A percentile compares a stretch with the other conserved stretches of the same genome.
Conservation (phyloP, 2,113 vertebrate genomes). For the Cinclus cinclus region DNA sequence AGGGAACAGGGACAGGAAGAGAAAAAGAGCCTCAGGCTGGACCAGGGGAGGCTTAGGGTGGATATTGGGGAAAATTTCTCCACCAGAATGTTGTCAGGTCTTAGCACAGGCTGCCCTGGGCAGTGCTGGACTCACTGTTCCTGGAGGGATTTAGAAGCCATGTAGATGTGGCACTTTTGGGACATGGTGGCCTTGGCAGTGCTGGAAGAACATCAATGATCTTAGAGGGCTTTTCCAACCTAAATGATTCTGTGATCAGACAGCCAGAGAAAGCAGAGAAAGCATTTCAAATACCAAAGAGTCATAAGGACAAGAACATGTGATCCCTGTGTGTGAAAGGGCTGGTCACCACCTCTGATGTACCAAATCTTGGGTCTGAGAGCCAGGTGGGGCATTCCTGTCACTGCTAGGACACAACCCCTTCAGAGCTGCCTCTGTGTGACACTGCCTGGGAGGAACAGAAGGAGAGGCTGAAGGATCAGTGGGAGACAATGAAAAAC, state of each 20-base stretch:
- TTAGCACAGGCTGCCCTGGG: background rate
- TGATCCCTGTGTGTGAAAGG: background rate
- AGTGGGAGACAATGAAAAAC: background rate
- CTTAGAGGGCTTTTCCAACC: background rate
- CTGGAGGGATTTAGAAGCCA: background rate
- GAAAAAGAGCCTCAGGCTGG: background rate
- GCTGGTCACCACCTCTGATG: background rate
- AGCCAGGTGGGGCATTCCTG: background rate
- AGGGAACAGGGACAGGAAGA: background rate
- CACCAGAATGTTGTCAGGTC: background rate
- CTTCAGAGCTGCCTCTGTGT: background rate
- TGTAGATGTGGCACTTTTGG: background rate
- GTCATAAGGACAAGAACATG: background rate
- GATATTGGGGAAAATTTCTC: background rate
- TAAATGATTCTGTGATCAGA: background rate
- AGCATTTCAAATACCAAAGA: background rate
- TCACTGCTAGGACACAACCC: background rate
- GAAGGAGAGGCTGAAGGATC: background rate
- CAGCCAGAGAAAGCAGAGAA: background rate
- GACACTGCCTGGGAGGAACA: background rate
- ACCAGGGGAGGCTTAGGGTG: background rate
- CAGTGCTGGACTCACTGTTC: background rate
- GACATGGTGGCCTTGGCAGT: background rate
- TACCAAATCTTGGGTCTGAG: background rate
- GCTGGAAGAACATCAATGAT: background rate